phyloP scores from a whole-genome alignment of 2,888 invertebrate genomes.

The Lasioglossum villosulum region DNA sequence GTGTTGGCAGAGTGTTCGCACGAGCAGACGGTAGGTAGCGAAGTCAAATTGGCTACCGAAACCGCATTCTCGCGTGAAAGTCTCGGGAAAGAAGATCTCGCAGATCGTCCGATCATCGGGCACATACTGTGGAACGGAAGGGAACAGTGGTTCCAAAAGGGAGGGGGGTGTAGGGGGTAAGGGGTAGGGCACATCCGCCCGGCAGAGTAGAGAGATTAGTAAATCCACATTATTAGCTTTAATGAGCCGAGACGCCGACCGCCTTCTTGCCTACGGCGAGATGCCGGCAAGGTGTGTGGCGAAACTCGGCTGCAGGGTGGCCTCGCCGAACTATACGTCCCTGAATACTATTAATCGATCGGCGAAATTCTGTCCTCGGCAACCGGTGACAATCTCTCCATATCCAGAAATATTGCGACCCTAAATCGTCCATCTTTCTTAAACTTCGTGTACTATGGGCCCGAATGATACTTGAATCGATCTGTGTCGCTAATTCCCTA shows the following conservation, averaged over 20 bases:
- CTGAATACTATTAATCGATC: conserved; percentile 75
- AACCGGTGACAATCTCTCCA: not conserved
- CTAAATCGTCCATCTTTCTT: not conserved
- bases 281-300: conserved; percentile 78
- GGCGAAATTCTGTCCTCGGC: conserved; percentile 49
- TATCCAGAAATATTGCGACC: not conserved
- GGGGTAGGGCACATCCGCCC: conserved; percentile 55
- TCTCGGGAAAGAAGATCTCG: conserved; percentile 7
- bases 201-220: conserved; percentile 77
- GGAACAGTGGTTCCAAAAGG: conserved; percentile 20
- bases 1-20: not conserved
- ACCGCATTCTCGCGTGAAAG: not conserved
- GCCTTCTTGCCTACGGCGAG: conserved; percentile 76
- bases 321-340: conserved; percentile 69
- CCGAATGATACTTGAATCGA: not conserved
- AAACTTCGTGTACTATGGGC: not conserved
- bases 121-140: conserved; percentile 22
- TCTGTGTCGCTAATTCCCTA: not conserved
- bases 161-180: not conserved
- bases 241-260: conserved; percentile 80
- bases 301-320: conserved; percentile 79
- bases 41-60: conserved; percentile 3
- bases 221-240: conserved; percentile 83
- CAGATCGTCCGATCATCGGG: conserved; percentile 39
- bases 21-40: not conserved